Percentiles rank a stretch among this genome's conserved stretches.
phyloP scores from a whole-genome alignment of 2,113 vertebrate species.

The Lichenostomus cassidix region DNA sequence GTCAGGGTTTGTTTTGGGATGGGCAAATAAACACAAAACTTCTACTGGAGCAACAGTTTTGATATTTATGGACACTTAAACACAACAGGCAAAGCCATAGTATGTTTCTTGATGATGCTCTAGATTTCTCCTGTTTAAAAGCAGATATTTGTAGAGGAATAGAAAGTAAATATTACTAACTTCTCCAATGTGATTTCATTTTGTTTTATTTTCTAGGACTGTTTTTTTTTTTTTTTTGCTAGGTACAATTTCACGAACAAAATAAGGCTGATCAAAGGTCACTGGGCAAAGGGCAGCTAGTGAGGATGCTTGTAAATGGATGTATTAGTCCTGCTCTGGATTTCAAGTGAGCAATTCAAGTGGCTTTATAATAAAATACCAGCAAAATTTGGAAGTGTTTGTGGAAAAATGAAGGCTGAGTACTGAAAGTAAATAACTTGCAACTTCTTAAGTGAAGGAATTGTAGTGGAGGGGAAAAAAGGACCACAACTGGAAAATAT shows the following conservation, averaged over 20 bases:
- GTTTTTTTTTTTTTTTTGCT: no score
- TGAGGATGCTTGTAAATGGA: not conserved
- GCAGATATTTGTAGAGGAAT: not conserved
- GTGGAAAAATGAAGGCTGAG: not conserved
- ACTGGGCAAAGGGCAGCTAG: not conserved
- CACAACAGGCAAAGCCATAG: not conserved
- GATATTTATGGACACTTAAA: not conserved
- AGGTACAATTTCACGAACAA: not conserved
- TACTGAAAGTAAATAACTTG: not conserved
- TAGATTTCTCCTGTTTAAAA: not conserved
- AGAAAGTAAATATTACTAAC: fast-evolving
- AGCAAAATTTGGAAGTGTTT: not conserved
- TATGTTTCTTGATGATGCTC: not conserved
- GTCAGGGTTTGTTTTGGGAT: not conserved
- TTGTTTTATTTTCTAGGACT: not conserved
- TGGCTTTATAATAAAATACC: not conserved
- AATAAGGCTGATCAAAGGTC: not conserved
- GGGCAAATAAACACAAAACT: not conserved
- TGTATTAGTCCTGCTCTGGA: not conserved
- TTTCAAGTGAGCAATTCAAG: not conserved
- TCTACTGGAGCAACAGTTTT: not conserved
- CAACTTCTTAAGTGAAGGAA: not conserved
- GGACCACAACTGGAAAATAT: not conserved
- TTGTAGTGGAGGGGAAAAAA: no score
- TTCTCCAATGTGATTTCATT: not conserved